Evolutionary conservation across 2,888 invertebrate genomes (phyloP).

Genomic region (Drosophila prolongata): DNA sequence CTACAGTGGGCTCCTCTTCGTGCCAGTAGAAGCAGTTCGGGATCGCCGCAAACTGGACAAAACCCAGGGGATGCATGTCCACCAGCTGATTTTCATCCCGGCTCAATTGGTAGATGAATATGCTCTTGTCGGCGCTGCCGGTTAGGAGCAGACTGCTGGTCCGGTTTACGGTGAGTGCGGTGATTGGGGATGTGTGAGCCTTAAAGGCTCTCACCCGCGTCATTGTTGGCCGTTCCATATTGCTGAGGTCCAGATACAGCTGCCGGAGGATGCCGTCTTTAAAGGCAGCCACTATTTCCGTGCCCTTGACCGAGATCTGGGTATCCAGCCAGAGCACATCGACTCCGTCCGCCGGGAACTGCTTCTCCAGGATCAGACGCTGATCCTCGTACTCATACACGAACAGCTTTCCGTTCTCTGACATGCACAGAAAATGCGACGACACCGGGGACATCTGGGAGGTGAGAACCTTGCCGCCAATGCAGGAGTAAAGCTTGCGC

Average conservation of each 20-base stretch:
- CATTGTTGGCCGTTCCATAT: slow-evolving; percentile 42
- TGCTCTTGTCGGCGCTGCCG: slow-evolving; percentile 88
- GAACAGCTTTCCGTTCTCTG: slow-evolving; percentile 90
- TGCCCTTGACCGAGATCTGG: slow-evolving; percentile 87
- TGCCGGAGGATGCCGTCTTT: slow-evolving; percentile 89
- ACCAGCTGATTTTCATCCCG: slow-evolving; percentile 83
- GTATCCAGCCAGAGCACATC: slow-evolving; percentile 90
- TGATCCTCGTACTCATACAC: slow-evolving; percentile 89
- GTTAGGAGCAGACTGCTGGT: slow-evolving; percentile 87
- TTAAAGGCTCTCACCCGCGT: slow-evolving; percentile 86
- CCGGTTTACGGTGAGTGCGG: slow-evolving; percentile 87
- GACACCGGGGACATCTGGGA: slow-evolving; percentile 89
- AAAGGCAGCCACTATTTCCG: slow-evolving; percentile 89
- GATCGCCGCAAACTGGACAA: slow-evolving; percentile 87
- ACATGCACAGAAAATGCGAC: slow-evolving; percentile 89
- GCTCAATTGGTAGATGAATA: slow-evolving; percentile 88
- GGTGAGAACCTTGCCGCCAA: slow-evolving; percentile 90
- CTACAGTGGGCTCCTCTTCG: slow-evolving; percentile 63
- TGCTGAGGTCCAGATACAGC: slow-evolving; percentile 76
- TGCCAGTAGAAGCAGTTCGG: slow-evolving; percentile 89
- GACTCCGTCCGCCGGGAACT: slow-evolving; percentile 86
- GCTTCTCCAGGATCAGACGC: slow-evolving; percentile 87
- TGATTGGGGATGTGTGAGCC: slow-evolving; percentile 88
- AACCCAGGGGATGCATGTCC: slow-evolving; percentile 88
- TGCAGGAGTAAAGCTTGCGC: slow-evolving; percentile 87